Conservation (phyloP, 2,888 invertebrate species). For the Hanleya hanleyi region DNA sequence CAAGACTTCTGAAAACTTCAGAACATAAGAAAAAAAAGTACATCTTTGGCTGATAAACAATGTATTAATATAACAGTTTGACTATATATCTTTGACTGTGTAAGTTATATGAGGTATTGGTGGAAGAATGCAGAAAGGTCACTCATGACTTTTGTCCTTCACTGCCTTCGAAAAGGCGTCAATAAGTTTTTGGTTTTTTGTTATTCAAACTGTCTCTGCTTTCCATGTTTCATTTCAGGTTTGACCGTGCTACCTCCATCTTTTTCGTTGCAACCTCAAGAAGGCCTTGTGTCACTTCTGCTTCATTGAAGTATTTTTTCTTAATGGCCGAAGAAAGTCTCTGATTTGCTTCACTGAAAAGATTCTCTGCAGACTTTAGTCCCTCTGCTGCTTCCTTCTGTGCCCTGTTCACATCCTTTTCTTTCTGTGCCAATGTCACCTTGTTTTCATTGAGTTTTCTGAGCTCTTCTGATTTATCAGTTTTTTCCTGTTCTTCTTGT, state of each 20-base stretch:
- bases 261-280: slow-evolving; percentile 28
- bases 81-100: too few species aligned
- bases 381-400: background rate
- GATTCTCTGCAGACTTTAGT: background rate
- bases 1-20: too few species aligned
- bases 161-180: slow-evolving; percentile 21
- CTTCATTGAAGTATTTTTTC: slow-evolving; percentile 31
- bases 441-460: too few species aligned
- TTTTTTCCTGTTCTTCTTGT: background rate
- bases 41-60: too few species aligned
- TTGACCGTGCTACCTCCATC: slow-evolving; percentile 26
- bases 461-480: background rate
- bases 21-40: too few species aligned
- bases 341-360: background rate
- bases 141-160: too few species aligned
- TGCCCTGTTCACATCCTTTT: background rate
- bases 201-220: slow-evolving; percentile 16
- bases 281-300: slow-evolving; percentile 25
- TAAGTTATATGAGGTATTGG: too few species aligned
- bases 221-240: slow-evolving; percentile 23
- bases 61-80: too few species aligned
- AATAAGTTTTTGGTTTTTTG: slow-evolving; percentile 19
- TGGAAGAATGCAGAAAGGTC: too few species aligned
- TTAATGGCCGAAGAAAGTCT: background rate
- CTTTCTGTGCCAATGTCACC: background rate